Evolutionary conservation across 2,888 invertebrate species (phyloP).

Genomic region (Ligdia adustata): DNA sequence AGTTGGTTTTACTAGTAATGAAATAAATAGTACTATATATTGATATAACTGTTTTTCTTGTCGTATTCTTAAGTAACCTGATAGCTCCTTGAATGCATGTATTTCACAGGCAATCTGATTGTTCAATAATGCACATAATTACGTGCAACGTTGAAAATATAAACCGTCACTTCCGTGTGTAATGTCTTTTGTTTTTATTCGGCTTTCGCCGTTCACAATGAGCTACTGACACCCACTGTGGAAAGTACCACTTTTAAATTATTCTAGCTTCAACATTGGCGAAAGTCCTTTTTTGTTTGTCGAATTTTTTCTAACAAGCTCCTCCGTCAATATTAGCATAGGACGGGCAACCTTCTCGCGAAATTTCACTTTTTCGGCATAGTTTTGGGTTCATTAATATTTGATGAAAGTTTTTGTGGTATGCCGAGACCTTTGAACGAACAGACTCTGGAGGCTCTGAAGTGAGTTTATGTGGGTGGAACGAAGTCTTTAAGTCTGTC

Average conservation of each 20-base stretch:
- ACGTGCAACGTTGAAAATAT: conserved; percentile 25
- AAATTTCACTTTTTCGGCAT: conserved; percentile 14
- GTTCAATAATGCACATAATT: conserved; percentile 16
- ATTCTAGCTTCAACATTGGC: conserved; percentile 54
- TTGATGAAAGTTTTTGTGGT: no score
- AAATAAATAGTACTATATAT: no score
- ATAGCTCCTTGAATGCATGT: no score
- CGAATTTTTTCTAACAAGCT: conserved; percentile 49
- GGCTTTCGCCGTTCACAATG: conserved; percentile 74
- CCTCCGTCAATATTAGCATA: conserved; percentile 58
- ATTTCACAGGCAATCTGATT: conserved; percentile 7
- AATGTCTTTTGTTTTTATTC: conserved; percentile 67
- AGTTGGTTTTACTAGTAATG: no score
- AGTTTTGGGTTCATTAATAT: conserved; percentile 20
- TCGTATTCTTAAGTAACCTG: no score
- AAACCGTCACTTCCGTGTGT: conserved; percentile 43
- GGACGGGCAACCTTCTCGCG: conserved; percentile 23
- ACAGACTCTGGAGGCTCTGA: neutral
- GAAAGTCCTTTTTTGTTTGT: conserved; percentile 68
- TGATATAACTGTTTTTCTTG: no score
- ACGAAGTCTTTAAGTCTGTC: conserved; percentile 50
- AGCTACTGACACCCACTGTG: conserved; percentile 63
- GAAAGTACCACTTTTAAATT: conserved; percentile 67
- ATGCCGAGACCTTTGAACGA: no score
- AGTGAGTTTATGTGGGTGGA: conserved; percentile 43